A percentile compares a stretch with the other conserved stretches of the same genome.
Evolutionary conservation across 2,113 vertebrate genomes (phyloP).

Genomic region (Genyomyrus donnyi): DNA sequence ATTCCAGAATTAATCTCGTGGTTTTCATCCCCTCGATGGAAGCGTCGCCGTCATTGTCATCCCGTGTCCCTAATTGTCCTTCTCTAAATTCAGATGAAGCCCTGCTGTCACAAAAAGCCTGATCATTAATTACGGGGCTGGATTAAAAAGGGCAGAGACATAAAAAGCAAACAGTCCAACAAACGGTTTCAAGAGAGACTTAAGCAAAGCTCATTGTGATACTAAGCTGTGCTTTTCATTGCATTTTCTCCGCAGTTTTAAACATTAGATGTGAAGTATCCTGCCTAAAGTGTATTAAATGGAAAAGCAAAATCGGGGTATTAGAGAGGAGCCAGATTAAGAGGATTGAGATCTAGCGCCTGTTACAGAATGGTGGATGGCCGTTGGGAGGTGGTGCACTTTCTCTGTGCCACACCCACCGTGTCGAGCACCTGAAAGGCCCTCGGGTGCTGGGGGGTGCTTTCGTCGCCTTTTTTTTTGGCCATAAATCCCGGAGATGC

Average conservation of each 20-base stretch:
- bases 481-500: background rate
- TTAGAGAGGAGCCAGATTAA: constrained; percentile 54
- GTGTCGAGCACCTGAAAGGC: background rate
- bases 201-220: constrained; percentile 47
- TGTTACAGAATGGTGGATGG: constrained; percentile 46
- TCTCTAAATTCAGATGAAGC: constrained; percentile 31
- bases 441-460: background rate
- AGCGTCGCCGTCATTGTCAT: background rate
- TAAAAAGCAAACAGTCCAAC: constrained; percentile 28
- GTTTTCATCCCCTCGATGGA: background rate
- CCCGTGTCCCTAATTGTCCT: constrained; percentile 28
- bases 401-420: background rate
- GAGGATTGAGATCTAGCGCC: constrained; percentile 59
- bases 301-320: constrained; percentile 53
- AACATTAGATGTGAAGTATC: constrained; percentile 47
- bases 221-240: constrained; percentile 56
- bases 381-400: background rate
- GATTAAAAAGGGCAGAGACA: constrained; percentile 19
- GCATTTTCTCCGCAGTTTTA: constrained; percentile 55
- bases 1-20: background rate
- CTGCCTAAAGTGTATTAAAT: constrained; percentile 63
- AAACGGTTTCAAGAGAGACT: constrained; percentile 40
- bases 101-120: constrained; percentile 33
- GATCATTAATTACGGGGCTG: constrained; percentile 49
- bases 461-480: background rate